Evolutionary conservation across 2,113 vertebrate genomes (phyloP).

Genomic region (Calonectris borealis): DNA sequence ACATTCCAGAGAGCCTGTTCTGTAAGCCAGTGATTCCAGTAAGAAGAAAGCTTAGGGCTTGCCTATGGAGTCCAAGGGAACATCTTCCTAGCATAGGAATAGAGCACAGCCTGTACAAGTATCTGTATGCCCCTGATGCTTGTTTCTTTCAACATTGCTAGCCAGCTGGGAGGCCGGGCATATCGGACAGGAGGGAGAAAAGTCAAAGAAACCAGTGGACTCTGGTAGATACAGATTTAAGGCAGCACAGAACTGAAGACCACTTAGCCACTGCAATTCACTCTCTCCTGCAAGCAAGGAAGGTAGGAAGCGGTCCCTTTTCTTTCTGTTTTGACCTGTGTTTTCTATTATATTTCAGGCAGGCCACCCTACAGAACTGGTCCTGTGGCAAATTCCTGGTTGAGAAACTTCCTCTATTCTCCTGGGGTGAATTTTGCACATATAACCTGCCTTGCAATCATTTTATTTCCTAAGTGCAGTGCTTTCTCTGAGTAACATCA

Average conservation of each 20-base stretch:
- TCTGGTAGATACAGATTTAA: not conserved
- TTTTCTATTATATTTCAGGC: not conserved
- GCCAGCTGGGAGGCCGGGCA: not conserved
- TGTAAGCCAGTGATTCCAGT: not conserved
- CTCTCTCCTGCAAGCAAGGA: not conserved
- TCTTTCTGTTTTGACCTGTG: not conserved
- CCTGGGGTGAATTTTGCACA: not conserved
- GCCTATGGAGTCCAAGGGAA: not conserved
- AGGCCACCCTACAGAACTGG: not conserved
- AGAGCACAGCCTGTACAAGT: not conserved
- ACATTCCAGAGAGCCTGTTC: not conserved
- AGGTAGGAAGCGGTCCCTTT: not conserved
- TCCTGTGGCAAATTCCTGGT: not conserved
- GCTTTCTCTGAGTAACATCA: not conserved
- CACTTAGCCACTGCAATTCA: not conserved
- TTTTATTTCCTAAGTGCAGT: not conserved
- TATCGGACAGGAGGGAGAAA: not conserved
- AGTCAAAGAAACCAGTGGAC: not conserved
- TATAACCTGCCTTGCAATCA: not conserved
- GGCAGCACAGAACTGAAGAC: not conserved
- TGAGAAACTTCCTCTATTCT: not conserved
- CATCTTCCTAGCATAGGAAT: not conserved
- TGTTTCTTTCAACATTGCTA: not conserved
- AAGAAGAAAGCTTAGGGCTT: not conserved
- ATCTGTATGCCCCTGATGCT: not conserved